Base-by-base conservation (phyloP, 1,140 invertebrate species). In the Cydia splendana region DNA sequence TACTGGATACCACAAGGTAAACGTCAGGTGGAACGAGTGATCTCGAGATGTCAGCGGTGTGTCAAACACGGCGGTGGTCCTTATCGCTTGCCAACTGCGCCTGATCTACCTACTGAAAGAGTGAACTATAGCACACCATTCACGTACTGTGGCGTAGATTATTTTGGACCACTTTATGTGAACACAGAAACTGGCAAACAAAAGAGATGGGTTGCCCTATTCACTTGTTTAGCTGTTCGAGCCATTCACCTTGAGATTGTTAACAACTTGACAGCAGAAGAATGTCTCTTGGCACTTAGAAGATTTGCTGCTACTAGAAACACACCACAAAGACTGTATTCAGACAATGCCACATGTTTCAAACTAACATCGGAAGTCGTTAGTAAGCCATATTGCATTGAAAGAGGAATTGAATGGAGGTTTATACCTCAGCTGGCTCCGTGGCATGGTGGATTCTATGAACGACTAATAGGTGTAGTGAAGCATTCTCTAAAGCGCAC, bases 241-340 rank as follows among this genome's bases (percentile, higher is more conserved):
- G 87, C 89, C 0, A 76, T 89, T 4, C 85, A 90, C 75, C 53
- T 91, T 18, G 89, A 90, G 65, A 34, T 86, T 1, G 81, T 85
- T 6, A 78, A 24, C 10, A 81, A 82, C 53, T 62, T 91, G 6
- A 74, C 76, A 20, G 84, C 88, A 24, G 80, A 79, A 5, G 76
- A 67, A 15, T 90, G 82, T 75, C 45, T 89, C 20, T 18, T 82
- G 45, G 80, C 80, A 15, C 74, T 88, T 0, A 74, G 80, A 71
- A 51, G 86, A 24, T 89, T 90, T 67, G 78, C 88, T 28, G 80
- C 83, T 0, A 38, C 84, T 76, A 75, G 84, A 65, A 87, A 84
- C n/a, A 30, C 77, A 45, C 82, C 82, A 13, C 7, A 10, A 20
- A 28, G 28, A n/a, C 78, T 83, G 4, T 18, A 18, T 9, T 75